These are phyloP conservation scores for Rhynchomys soricoides DNA, from an alignment of 2,113 vertebrate species.

Conservation along the genomic window DNA sequence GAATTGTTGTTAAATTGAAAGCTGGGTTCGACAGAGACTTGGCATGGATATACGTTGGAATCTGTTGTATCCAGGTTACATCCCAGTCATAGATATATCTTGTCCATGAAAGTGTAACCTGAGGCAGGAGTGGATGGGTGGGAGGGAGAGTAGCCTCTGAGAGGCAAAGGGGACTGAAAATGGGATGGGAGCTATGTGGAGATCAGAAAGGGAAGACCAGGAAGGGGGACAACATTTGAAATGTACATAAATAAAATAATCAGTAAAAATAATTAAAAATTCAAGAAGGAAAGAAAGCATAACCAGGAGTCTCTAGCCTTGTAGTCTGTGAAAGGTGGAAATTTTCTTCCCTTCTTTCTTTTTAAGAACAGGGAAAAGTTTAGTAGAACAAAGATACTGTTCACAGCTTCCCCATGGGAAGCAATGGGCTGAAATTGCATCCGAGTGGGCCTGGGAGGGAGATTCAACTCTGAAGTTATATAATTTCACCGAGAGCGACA, in stretches of 20 bases:
- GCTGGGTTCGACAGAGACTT: constrained; percentile 58
- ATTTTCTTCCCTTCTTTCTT: neutral
- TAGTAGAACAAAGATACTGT: neutral
- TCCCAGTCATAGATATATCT: neutral
- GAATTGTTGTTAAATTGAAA: constrained; percentile 74
- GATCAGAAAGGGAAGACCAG: no score
- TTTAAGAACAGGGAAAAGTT: neutral
- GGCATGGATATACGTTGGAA: constrained; percentile 56
- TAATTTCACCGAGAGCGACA: constrained; percentile 50
- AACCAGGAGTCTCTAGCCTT: neutral
- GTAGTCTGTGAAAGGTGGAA: neutral
- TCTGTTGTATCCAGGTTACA: constrained; percentile 38
- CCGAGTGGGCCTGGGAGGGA: constrained; percentile 12
- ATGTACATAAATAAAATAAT: no score
- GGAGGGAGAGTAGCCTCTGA: no score
- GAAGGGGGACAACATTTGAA: no score
- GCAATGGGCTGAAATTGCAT: constrained; percentile 6
- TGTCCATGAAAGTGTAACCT: neutral
- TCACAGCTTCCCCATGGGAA: constrained; percentile 21
- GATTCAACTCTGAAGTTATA: constrained; percentile 16
- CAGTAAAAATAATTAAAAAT: no score
- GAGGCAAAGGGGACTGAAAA: no score
- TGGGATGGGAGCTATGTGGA: no score
- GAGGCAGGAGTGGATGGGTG: no score
- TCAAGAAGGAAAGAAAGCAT: no score